Evolutionary conservation across 1,140 invertebrate species (phyloP), one percentile per base, ranked within the genome.

Genomic region (Drosophila punjabiensis): DNA sequence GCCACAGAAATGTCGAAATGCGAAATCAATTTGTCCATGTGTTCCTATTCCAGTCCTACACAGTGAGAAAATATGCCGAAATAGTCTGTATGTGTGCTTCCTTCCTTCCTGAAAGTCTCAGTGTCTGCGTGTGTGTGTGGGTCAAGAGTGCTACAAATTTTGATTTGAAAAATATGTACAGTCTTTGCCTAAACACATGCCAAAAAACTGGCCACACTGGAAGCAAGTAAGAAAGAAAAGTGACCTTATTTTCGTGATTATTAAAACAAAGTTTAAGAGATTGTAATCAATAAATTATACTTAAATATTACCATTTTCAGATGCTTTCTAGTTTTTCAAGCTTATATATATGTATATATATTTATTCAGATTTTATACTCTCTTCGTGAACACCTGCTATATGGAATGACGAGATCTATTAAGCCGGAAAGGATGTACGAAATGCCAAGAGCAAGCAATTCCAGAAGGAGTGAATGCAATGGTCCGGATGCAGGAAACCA

Each of bases 21-120:
- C 71, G 65, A 91, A 91, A 91, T 86, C 87, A 91, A 91, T 91
- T 90, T 90, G 78, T 68, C 61, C 84, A 88, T 88, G 84, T 88
- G 84, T 76, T 75, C 55, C 67, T 33, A 39, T 68, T 43, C 20
- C 39, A 24, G 32, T 8, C 0, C n/a, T 28, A 28, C 55, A 39
- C 55, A n/a, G 35, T 24, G 20, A 16, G 9, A 58, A 58, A 55
- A 14, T n/a, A 1, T 0, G 37, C 45, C 3, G 0, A 7, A 20
- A 47, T 11, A 47, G 10, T 24, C 10, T 24, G 45, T 24, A 20
- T 6, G 3, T 20, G 24, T 28, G 4, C 16, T 14, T 16, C 16
- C 16, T 18, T 32, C 28, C 28, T 18, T 53, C 30, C 30, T 5
- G n/a, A 55, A 18, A 53, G 2, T 13, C 11, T 18, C n/a, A 3